A percentile compares a stretch with the other conserved stretches of the same genome.
These are phyloP conservation scores for Pseudomyrmex cubaensis DNA, from an alignment of 1,140 invertebrate species.

Conservation along the genomic window DNA sequence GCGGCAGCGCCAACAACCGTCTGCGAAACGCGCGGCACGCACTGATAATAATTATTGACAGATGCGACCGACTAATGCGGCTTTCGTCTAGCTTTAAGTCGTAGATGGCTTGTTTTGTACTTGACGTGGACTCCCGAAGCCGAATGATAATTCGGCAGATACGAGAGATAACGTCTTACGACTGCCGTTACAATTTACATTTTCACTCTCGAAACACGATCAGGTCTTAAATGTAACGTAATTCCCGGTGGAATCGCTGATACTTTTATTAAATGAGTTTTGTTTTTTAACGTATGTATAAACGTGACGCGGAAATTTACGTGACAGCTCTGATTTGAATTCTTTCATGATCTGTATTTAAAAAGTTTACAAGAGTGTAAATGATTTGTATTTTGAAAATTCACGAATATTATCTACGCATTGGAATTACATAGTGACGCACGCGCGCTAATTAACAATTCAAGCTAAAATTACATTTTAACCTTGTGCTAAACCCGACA, in stretches of 20 bases:
- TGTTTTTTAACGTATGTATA: too few species aligned
- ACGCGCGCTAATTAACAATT: not conserved
- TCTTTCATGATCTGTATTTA: too few species aligned
- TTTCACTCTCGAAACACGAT: not conserved
- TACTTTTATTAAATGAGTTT: not conserved
- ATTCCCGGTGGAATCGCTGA: not conserved
- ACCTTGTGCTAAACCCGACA: not conserved
- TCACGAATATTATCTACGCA: too few species aligned
- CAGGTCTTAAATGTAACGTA: not conserved
- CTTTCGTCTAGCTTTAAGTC: slow-evolving; percentile 38
- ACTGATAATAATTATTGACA: slow-evolving; percentile 76
- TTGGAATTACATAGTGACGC: too few species aligned
- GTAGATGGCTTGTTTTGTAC: slow-evolving; percentile 25
- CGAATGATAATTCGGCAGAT: slow-evolving; percentile 17
- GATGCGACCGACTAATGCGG: slow-evolving; percentile 70
- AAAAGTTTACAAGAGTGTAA: too few species aligned
- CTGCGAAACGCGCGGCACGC: slow-evolving; percentile 41
- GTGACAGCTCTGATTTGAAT: too few species aligned
- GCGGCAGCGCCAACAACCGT: not conserved
- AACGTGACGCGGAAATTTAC: too few species aligned
- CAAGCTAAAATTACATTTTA: not conserved
- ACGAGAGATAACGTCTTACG: too few species aligned
- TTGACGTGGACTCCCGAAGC: slow-evolving; percentile 15
- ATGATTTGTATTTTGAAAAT: too few species aligned
- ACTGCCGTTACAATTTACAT: slow-evolving; percentile 21